These are phyloP conservation scores for Leptobrachium leishanense DNA, from an alignment of 2,113 vertebrate genomes.

Conservation along the genomic window DNA sequence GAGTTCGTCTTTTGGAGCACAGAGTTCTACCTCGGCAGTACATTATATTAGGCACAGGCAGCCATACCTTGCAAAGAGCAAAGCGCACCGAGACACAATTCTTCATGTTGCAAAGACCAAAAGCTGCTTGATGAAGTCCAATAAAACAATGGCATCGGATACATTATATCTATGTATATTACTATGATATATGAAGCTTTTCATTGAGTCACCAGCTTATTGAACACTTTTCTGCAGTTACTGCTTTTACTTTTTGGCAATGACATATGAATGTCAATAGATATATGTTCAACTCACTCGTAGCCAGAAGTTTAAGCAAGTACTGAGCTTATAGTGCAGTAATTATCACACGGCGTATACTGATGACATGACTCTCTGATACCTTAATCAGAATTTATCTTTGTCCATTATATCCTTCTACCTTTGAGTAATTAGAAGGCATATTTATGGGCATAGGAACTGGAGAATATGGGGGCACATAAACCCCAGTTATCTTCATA, in stretches of 20 bases:
- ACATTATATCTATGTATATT: not conserved
- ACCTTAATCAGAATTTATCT: no score
- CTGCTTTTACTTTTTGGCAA: conserved; percentile 16
- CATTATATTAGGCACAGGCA: conserved; percentile 40
- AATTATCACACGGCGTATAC: no score
- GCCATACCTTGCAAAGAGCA: conserved; percentile 8
- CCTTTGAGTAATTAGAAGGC: no score
- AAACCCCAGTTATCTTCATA: no score
- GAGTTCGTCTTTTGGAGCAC: conserved; percentile 53
- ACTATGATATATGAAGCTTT: conserved; percentile 33
- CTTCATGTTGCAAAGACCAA: not conserved
- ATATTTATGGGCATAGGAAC: no score
- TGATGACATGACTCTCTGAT: no score
- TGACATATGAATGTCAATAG: not conserved
- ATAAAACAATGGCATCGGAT: conserved; percentile 26
- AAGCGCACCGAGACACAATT: conserved; percentile 1
- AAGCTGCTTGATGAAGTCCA: conserved; percentile 16
- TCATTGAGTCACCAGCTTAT: not conserved
- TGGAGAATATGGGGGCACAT: no score
- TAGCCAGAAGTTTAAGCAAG: no score
- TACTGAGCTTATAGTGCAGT: no score
- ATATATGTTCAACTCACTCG: no score
- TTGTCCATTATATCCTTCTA: no score
- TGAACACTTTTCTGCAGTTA: conserved; percentile 8
- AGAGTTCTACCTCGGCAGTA: conserved; percentile 46